These are phyloP conservation scores for Cataglyphis hispanica DNA, from an alignment of 1,140 invertebrate genomes.

Conservation along the genomic window DNA sequence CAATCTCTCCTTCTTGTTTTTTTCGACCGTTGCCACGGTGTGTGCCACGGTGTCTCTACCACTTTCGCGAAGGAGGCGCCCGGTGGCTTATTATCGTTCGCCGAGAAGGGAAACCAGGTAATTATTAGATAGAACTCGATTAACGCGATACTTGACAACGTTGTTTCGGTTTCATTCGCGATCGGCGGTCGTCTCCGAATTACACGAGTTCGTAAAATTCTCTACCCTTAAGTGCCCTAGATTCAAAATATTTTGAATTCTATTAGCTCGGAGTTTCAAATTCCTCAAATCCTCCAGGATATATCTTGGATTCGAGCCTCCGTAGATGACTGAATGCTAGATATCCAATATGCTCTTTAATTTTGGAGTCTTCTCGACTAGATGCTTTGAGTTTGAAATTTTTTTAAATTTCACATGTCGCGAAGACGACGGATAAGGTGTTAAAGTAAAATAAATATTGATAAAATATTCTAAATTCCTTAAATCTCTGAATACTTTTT, in stretches of 20 bases:
- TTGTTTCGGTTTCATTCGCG: constrained; percentile 25
- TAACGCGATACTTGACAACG: constrained; percentile 50
- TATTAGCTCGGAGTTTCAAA: constrained; percentile 12
- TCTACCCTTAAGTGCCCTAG: constrained; percentile 18
- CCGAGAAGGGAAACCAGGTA: constrained; percentile 2
- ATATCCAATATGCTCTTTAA: neutral
- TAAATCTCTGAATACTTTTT: neutral
- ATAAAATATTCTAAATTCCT: neutral
- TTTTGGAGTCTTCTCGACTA: neutral
- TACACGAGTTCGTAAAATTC: neutral
- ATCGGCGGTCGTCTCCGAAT: constrained; percentile 14
- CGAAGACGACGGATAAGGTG: no score
- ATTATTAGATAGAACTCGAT: constrained; percentile 43
- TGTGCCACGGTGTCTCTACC: neutral
- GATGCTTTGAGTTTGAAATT: neutral
- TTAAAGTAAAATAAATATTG: neutral
- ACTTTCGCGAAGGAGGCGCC: constrained; percentile 32
- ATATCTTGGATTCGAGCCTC: constrained; percentile 3
- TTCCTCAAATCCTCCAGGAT: neutral
- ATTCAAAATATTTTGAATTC: constrained; percentile 43
- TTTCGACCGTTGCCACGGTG: neutral
- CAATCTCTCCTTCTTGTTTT: neutral
- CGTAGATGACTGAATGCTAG: neutral
- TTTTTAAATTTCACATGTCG: neutral
- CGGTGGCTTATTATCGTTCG: constrained; percentile 45